These are phyloP conservation scores for Abramis brama DNA, from an alignment of 2,113 vertebrate genomes.

Conservation along the genomic window DNA sequence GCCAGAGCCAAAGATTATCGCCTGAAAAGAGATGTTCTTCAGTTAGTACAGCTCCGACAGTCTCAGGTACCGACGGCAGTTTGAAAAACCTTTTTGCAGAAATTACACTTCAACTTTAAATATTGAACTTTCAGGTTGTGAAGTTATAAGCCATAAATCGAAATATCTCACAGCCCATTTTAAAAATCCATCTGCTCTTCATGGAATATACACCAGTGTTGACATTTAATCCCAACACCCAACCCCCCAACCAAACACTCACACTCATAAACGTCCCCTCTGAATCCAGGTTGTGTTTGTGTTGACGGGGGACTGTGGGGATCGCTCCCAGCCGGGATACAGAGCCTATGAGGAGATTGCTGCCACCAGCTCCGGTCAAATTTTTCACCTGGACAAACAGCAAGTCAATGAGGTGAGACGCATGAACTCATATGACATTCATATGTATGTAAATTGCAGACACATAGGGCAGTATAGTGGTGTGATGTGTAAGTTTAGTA, in stretches of 20 bases:
- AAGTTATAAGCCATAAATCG: background rate
- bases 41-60: constrained; percentile 87
- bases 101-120: background rate
- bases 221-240: constrained; percentile 12
- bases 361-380: constrained; percentile 89
- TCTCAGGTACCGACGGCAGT: constrained; percentile 79
- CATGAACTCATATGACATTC: constrained; percentile 3
- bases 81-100: background rate
- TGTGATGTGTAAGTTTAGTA: background rate
- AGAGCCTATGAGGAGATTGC: constrained; percentile 90
- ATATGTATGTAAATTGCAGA: constrained; percentile 28
- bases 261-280: constrained; percentile 18
- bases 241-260: constrained; percentile 6
- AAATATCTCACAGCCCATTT: constrained; percentile 18
- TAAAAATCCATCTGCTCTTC: constrained; percentile 29
- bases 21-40: constrained; percentile 82
- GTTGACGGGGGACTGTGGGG: constrained; percentile 92
- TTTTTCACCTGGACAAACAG: constrained; percentile 95
- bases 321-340: constrained; percentile 91
- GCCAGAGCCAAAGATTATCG: constrained; percentile 91
- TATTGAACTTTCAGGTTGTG: background rate
- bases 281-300: constrained; percentile 88
- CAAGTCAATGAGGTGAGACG: constrained; percentile 90
- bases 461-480: background rate
- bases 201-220: background rate